These are phyloP conservation scores for Ovis canadensis DNA, from an alignment of 2,113 vertebrate genomes.

Conservation along the genomic window DNA sequence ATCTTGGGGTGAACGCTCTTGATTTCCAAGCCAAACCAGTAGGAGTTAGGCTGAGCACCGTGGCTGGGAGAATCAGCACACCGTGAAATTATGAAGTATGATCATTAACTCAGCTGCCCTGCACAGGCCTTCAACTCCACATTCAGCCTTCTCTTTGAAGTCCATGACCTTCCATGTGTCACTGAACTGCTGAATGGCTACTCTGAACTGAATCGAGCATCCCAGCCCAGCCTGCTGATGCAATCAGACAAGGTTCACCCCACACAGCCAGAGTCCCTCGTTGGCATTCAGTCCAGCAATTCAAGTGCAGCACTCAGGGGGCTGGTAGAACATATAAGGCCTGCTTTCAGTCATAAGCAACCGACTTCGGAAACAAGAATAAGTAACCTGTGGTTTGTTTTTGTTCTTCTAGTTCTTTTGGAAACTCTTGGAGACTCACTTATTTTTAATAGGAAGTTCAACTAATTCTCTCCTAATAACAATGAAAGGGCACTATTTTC, in stretches of 20 bases:
- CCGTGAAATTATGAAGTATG: constrained; percentile 49
- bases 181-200: constrained; percentile 43
- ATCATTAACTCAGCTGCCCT: constrained; percentile 34
- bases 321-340: background rate
- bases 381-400: background rate
- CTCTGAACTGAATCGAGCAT: constrained; percentile 11
- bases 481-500: background rate
- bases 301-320: background rate
- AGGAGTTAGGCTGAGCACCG: background rate
- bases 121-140: constrained; percentile 12
- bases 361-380: background rate
- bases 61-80: constrained; percentile 16
- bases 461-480: background rate
- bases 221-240: constrained; percentile 48
- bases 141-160: constrained; percentile 53
- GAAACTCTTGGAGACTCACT: background rate
- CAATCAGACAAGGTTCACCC: constrained; percentile 37
- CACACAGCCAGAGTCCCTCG: background rate
- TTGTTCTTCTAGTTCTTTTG: background rate
- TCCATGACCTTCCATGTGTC: constrained; percentile 60
- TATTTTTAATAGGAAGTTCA: background rate
- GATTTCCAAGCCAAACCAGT: background rate
- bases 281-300: constrained; percentile 21
- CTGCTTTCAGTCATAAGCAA: background rate
- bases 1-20: background rate